Conservation (phyloP, 2,113 vertebrate species). For the Brachirus orientalis region DNA sequence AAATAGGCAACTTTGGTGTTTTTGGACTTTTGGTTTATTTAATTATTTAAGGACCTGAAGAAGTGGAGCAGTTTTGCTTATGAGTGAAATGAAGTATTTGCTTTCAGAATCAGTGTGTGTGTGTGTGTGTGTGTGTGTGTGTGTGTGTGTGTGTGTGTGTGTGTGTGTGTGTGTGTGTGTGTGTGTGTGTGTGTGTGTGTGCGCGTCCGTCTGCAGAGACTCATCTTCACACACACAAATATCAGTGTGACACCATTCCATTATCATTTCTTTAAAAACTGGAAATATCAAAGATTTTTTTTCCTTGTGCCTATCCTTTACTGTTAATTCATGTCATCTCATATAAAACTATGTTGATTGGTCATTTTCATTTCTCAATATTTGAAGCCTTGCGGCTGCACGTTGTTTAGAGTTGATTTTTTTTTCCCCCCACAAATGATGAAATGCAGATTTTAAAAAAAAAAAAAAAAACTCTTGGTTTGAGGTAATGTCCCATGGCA, state of each 20-base stretch:
- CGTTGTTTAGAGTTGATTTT: slow-evolving; percentile 80
- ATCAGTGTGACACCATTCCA: slow-evolving; percentile 8
- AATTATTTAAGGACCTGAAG: slow-evolving; percentile 3
- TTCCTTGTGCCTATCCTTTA: slow-evolving; percentile 65
- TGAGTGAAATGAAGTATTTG: not conserved
- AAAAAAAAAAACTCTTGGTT: slow-evolving; percentile 84
- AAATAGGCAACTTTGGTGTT: not conserved
- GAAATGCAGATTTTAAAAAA: slow-evolving; percentile 68
- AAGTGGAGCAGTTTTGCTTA: not conserved
- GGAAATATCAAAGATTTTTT: slow-evolving; percentile 39
- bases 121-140: not conserved
- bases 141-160: slow-evolving; percentile 13
- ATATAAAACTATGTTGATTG: not conserved
- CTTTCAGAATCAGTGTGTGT: not conserved
- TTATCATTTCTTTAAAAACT: slow-evolving; percentile 27
- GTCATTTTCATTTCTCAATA: slow-evolving; percentile 56
- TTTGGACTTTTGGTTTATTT: not conserved
- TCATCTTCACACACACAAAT: slow-evolving; percentile 13
- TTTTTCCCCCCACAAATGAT: slow-evolving; percentile 57
- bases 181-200: not conserved
- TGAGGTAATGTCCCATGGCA: slow-evolving; percentile 84
- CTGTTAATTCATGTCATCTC: slow-evolving; percentile 60
- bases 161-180: not conserved
- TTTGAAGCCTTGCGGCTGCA: slow-evolving; percentile 80
- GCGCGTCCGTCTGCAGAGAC: slow-evolving; percentile 31